Evolutionary conservation across 1,140 invertebrate genomes (phyloP), one percentile per base, ranked within the genome.

Genomic region (Leptoteleia sp.): DNA sequence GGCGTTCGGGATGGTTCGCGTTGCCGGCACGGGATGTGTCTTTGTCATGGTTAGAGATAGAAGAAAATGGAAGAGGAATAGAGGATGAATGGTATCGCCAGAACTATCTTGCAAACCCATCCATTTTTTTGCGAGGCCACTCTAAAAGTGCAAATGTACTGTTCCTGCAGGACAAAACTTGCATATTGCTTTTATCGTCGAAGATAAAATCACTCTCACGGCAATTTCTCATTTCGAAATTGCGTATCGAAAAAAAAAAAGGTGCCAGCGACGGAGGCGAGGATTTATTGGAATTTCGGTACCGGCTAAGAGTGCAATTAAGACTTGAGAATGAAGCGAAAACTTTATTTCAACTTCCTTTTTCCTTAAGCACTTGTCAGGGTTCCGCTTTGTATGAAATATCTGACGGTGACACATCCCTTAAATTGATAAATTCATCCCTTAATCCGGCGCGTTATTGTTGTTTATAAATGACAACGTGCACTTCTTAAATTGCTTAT

Each of bases 81-180:
- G 76, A 73, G n/a, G n/a, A 79, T 79, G 70, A 79, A 79, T 79
- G 64, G 76, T 75, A 79, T 79, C 76, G 76, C 70, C 27, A 70
- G 61, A 71, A 75, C 70, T 75, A 75, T 75, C 76, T 75, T 59
- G 50, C 64, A 59, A 64, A 65, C 42, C 70, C 70, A 70, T 79
- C 35, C 64, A 73, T 73, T 79, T 73, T 25, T 79, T 79, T 79
- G 29, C 43, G 11, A 6, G 61, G 35, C 54, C 47, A 64, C 70
- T 73, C 52, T 70, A 68, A 73, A 73, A 79, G 55, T 78, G 73
- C 73, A 77, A 67, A 64, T 78, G 38, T 45, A 42, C 64, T 64
- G 59, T 73, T 72, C 42, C 45, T 67, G 25, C 65, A 65, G 61
- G 54, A 61, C 67, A 78, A 71, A 77, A 77, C 75, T 71, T 71